Evolutionary conservation across 2,797 vertebrate genomes (phyloP).

Genomic region (Peromyscus aztecus): DNA sequence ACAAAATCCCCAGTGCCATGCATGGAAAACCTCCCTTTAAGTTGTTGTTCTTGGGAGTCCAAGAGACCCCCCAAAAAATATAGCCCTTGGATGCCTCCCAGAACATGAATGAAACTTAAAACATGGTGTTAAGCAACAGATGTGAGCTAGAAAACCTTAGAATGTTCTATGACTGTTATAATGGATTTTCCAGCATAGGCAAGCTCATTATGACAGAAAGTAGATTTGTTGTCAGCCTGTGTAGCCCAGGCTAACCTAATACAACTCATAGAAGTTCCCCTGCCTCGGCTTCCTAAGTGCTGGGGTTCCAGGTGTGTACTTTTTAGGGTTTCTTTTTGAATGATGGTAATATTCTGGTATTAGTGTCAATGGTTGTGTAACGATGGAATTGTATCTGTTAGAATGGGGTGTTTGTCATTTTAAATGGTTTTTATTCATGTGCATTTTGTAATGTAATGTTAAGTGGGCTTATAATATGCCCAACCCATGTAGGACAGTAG

Average conservation of each 20-base stretch:
- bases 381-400: neutral
- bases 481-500: neutral
- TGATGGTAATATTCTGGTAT: neutral
- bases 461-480: neutral
- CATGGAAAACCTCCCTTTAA: neutral
- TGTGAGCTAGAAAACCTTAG: neutral
- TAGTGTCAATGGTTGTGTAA: neutral
- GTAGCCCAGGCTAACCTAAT: neutral
- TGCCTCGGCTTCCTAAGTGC: neutral
- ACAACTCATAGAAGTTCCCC: neutral
- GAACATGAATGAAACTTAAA: neutral
- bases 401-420: neutral
- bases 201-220: neutral
- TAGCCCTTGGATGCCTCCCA: neutral
- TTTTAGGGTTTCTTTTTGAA: neutral
- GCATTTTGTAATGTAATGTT: neutral
- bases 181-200: neutral
- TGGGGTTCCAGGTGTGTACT: neutral
- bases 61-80: neutral
- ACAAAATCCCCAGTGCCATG: neutral
- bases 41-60: neutral
- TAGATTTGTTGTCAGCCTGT: neutral
- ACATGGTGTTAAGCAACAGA: neutral
- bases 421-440: constrained; percentile 16
- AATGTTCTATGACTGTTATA: neutral